Base-by-base conservation (phyloP, 2,888 invertebrate species). In the Drosophila kambysellisi region DNA sequence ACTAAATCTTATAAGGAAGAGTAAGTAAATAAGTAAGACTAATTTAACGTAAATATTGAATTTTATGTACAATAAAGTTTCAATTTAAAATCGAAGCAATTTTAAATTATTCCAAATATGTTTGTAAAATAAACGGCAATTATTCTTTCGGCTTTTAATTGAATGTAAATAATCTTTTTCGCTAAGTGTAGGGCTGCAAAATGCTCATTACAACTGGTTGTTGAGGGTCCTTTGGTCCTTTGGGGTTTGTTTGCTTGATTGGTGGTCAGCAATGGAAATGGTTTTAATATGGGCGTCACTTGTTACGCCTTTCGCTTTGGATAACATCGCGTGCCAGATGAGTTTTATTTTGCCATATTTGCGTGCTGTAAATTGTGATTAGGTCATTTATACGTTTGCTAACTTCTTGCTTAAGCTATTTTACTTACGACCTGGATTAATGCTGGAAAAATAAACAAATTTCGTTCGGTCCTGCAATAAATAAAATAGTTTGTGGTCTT, bases 291-390 rank as follows among this genome's bases (percentile, higher is more conserved):
- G 62, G 61, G 68, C 58, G 72, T 74, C 73, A 82, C 85, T 82
- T 88, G 81, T 88, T 88, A 88, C 88, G 73, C 77, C 75, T 71
- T 33, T 41, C 20, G 52, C 58, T 73, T 70, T 56, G 54, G 12
- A 35, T 53, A 73, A 37, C 46, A 71, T 68, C 65, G 78, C 70
- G 70, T 74, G 77, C 41, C 63, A 52, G 41, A 11, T 29, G 48
- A 48, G 54, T 59, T 75, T 75, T 53, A 73, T 53, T 63, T 50
- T 32, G 51, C 32, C 30, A 58, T 32, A 53, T 35, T 82, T 83
- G 85, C 88, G 88, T 85, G 85, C 61, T 66, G 61, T 17, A 74
- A 85, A 85, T 85, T 74, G 84, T 83, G 81, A 85, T 88, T 81
- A 77, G 56, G 30, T 74, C 58, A 75, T 79, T 87, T 77, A 74